Evolutionary conservation across 1,140 invertebrate species (phyloP), one percentile per base, ranked within the genome.

Genomic region (Teleogryllus occipitalis): DNA sequence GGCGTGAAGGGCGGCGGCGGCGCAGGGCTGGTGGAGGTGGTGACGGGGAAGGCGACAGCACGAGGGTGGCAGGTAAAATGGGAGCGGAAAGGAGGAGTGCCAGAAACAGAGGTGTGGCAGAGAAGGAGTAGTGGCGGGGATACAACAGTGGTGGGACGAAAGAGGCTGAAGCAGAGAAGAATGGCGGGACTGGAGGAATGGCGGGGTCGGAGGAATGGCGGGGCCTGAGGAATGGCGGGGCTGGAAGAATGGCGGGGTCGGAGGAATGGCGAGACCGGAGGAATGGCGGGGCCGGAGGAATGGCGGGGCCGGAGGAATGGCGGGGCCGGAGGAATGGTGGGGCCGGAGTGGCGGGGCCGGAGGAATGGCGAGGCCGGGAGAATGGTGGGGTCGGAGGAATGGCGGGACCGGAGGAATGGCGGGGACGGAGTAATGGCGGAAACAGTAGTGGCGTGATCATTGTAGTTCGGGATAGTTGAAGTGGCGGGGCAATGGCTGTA

Each of bases 401-500:
- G 54, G 10, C 54, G 54, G 54, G 54, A 2, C 54, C 54, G 10
- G 54, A 18, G 54, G 49, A 54, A 15, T 65, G 21, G 74, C 74
- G 46, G 46, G 78, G 54, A 22, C 27, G 65, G 27, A 78, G 78
- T 73, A 78, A 5, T 78, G 46, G 46, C 48, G 49, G n/a, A 65
- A 78, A 65, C 72, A 78, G n/a, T 54, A 1, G 78, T 78, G 47
- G 76, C n/a, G n/a, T n/a, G n/a, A n/a, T n/a, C n/a, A n/a, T n/a
- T n/a, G n/a, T n/a, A n/a, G n/a, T n/a, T n/a, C n/a, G n/a, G n/a
- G n/a, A n/a, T n/a, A n/a, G n/a, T n/a, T n/a, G 27, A 5, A 39
- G 27, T 39, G 27, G 27, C 27, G 27, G 27, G 27, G 27, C 27
- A 39, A 5, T 39, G 27, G 27, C 27, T 39, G 27, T 1, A 39